Percentiles rank a stretch among this genome's conserved stretches.
phyloP scores from a whole-genome alignment of 2,888 invertebrate genomes.

The Thereva unica region DNA sequence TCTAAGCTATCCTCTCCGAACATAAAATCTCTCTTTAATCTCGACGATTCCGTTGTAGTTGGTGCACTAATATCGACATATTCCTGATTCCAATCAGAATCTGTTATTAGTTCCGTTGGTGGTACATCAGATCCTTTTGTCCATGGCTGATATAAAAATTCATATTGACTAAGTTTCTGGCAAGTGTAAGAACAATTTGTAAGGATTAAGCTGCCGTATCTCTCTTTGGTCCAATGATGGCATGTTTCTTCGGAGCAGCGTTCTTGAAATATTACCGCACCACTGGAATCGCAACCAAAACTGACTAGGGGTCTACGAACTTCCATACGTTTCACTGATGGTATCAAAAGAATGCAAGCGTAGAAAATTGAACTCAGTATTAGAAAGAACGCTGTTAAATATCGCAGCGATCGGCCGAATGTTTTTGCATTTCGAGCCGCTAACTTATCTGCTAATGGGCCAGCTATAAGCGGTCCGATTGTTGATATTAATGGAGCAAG shows the following conservation, averaged over 20 bases:
- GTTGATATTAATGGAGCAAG: constrained; percentile 79
- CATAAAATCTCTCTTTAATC: constrained; percentile 3
- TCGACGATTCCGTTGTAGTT: constrained; percentile 9
- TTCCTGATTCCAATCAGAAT: constrained; percentile 55
- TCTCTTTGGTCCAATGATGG: constrained; percentile 67
- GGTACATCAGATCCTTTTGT: constrained; percentile 50
- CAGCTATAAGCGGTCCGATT: constrained; percentile 76
- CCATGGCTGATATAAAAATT: constrained; percentile 56
- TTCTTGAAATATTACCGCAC: constrained; percentile 74
- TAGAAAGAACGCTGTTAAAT: constrained; percentile 70
- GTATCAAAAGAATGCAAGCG: constrained; percentile 68
- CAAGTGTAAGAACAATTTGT: constrained; percentile 75
- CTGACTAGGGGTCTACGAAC: constrained; percentile 64
- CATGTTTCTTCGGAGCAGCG: constrained; percentile 71
- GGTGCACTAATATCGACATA: constrained; percentile 42
- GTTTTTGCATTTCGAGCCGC: constrained; percentile 54
- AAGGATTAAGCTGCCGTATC: constrained; percentile 68
- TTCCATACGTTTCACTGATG: constrained; percentile 66
- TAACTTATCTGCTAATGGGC: constrained; percentile 72
- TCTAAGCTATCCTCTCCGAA: constrained; percentile 7
- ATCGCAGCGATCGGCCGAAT: constrained; percentile 68
- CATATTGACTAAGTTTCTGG: constrained; percentile 58
- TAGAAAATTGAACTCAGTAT: constrained; percentile 72
- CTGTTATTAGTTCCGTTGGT: constrained; percentile 54
- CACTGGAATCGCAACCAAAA: constrained; percentile 72